Evolutionary conservation across 2,888 invertebrate species (phyloP).

Genomic region (Trichogramma dendrolimi): DNA sequence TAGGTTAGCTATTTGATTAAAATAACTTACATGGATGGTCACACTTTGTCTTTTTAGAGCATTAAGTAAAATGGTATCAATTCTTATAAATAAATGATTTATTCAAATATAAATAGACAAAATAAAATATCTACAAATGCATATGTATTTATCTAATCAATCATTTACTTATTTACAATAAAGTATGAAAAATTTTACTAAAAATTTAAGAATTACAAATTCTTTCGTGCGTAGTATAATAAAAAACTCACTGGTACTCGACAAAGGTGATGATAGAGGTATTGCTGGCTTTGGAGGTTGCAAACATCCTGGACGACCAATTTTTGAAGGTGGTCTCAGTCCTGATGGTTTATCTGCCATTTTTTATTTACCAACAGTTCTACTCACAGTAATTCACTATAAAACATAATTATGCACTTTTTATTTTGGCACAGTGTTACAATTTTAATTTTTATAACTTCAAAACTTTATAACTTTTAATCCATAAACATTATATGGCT

Average conservation of each 20-base stretch:
- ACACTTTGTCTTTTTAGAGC: too few relatives aligned
- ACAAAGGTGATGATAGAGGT: slow-evolving; percentile 56
- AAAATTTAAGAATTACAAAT: neutral
- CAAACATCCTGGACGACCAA: slow-evolving; percentile 64
- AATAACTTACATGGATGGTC: too few relatives aligned
- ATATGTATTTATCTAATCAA: neutral
- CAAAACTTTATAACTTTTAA: too few relatives aligned
- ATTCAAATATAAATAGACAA: neutral
- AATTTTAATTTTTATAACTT: too few relatives aligned
- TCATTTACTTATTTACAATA: neutral
- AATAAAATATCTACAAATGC: neutral
- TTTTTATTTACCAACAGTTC: slow-evolving; percentile 31
- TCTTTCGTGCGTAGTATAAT: neutral
- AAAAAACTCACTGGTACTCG: slow-evolving; percentile 32
- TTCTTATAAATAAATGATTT: too few relatives aligned
- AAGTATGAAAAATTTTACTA: neutral
- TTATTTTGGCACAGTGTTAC: neutral
- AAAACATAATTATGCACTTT: neutral
- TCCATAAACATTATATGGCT: too few relatives aligned
- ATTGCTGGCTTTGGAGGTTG: slow-evolving; percentile 65
- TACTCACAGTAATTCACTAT: slow-evolving; percentile 39
- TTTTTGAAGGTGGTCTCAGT: slow-evolving; percentile 63
- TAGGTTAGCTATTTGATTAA: too few relatives aligned
- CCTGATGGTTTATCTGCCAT: slow-evolving; percentile 56
- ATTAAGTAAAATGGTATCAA: too few relatives aligned